Percentiles rank a stretch among this genome's conserved stretches.
Evolutionary conservation across 2,888 invertebrate species (phyloP).

Genomic region (Leucoma salicis): DNA sequence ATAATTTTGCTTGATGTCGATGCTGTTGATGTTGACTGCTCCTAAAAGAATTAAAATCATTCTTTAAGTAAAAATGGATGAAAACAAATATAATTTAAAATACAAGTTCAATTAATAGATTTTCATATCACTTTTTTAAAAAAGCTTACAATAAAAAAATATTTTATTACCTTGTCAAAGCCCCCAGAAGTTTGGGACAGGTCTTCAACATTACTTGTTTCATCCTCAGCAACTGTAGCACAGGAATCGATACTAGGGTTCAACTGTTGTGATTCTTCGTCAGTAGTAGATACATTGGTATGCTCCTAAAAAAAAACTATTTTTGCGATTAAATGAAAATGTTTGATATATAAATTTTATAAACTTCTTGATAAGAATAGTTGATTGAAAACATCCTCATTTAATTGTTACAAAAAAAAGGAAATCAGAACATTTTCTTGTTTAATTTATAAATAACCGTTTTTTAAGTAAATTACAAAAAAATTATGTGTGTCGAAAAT

Average conservation of each 20-base stretch:
- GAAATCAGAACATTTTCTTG: slow-evolving; percentile 2
- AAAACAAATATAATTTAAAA: not conserved
- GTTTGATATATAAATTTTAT: slow-evolving; percentile 1
- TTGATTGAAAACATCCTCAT: slow-evolving; percentile 1
- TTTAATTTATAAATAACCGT: not conserved
- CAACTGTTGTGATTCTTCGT: slow-evolving; percentile 10
- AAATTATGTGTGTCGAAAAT: slow-evolving; percentile 2
- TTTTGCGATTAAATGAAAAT: slow-evolving; percentile 5
- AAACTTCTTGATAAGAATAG: not conserved
- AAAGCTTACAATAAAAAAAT: not conserved
- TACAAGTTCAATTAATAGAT: not conserved
- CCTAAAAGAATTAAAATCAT: not conserved
- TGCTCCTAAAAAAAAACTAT: slow-evolving; percentile 1
- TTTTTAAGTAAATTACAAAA: not conserved
- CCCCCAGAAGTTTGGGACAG: not conserved
- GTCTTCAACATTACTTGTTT: slow-evolving; percentile 17
- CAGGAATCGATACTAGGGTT: slow-evolving; percentile 21
- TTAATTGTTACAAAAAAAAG: slow-evolving; percentile 1
- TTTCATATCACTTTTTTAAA: not conserved
- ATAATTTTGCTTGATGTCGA: no score
- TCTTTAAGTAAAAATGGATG: not conserved
- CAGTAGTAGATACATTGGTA: slow-evolving; percentile 1
- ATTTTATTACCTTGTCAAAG: not conserved
- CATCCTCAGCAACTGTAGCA: slow-evolving; percentile 17
- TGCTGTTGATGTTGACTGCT: no score